Conservation (phyloP, 2,888 invertebrate species). For the Eledone cirrhosa region DNA sequence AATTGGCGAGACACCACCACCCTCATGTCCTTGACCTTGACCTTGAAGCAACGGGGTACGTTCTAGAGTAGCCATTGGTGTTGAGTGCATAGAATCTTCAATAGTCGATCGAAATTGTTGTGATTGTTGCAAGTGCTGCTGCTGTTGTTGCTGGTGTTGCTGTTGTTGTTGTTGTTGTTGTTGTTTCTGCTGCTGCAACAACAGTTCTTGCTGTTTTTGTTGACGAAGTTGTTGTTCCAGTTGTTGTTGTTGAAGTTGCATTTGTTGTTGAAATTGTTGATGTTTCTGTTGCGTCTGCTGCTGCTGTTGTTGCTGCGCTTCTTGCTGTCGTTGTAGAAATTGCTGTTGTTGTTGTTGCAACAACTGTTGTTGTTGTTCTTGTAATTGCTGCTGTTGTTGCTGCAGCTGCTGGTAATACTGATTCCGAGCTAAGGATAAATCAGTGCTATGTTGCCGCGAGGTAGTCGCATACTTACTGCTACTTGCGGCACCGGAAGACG, state of each 20-base stretch:
- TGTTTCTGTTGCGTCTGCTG: not conserved
- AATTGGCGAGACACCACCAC: no score
- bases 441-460: no score
- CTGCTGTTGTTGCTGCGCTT: not conserved
- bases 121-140: not conserved
- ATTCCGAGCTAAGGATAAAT: not conserved
- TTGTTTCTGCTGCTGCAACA: not conserved
- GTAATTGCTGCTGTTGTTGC: not conserved
- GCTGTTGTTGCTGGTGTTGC: not conserved
- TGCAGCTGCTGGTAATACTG: not conserved
- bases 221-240: not conserved
- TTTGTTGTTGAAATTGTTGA: not conserved
- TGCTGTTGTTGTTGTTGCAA: not conserved
- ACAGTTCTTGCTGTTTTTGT: not conserved
- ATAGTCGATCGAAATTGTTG: not conserved
- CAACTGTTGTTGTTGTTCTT: not conserved
- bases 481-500: no score
- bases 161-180: slow-evolving; percentile 8
- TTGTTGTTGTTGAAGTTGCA: not conserved
- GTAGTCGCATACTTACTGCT: no score
- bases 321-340: not conserved
- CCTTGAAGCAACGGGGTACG: no score
- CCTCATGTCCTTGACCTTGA: no score
- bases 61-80: no score
- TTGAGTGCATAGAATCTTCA: not conserved